Percentiles rank a stretch among this genome's conserved stretches.
These are phyloP conservation scores for Cassiopea andromeda DNA, from an alignment of 30 jellyfish, hydroid and myxozoan genomes.

Conservation along the genomic window DNA sequence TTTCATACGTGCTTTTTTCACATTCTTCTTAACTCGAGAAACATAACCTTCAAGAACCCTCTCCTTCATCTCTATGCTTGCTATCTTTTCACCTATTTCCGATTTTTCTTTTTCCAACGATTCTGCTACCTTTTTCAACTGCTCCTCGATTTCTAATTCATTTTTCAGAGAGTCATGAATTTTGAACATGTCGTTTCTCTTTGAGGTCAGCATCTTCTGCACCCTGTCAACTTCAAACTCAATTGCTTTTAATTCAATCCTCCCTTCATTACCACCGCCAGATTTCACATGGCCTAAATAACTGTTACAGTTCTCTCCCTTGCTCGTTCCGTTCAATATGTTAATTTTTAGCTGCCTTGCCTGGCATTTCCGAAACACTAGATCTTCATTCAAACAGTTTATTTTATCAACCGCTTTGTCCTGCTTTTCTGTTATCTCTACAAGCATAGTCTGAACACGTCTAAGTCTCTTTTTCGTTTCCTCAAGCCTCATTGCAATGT, in stretches of 20 bases:
- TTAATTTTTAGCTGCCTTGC: conserved; percentile 23
- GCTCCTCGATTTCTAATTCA: conserved; percentile 2
- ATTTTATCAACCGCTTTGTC: background rate
- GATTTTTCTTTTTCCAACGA: conserved; percentile 22
- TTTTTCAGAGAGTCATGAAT: conserved; percentile 23
- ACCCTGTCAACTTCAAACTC: conserved; percentile 39
- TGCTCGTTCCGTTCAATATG: background rate
- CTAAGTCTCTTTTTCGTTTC: conserved; percentile 5
- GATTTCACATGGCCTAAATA: background rate
- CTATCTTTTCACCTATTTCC: conserved; percentile 1
- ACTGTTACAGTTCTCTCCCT: background rate
- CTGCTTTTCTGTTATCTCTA: background rate
- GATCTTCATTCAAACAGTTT: background rate
- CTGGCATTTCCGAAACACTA: conserved; percentile 3
- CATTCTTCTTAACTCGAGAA: conserved; percentile 25
- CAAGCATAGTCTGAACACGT: background rate
- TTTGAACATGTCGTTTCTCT: conserved; percentile 23
- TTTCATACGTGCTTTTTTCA: conserved; percentile 7
- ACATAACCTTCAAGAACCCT: conserved; percentile 46
- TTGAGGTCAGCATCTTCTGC: conserved; percentile 19
- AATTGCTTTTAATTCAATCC: conserved; percentile 30
- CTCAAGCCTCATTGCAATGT: conserved; percentile 6
- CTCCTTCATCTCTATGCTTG: conserved; percentile 34
- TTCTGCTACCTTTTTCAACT: conserved; percentile 10
- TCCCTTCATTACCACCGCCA: conserved; percentile 13